A percentile compares a stretch with the other conserved stretches of the same genome.
These are phyloP conservation scores for Jordanella pulchra DNA, from an alignment of 2,797 vertebrate genomes.

Conservation along the genomic window DNA sequence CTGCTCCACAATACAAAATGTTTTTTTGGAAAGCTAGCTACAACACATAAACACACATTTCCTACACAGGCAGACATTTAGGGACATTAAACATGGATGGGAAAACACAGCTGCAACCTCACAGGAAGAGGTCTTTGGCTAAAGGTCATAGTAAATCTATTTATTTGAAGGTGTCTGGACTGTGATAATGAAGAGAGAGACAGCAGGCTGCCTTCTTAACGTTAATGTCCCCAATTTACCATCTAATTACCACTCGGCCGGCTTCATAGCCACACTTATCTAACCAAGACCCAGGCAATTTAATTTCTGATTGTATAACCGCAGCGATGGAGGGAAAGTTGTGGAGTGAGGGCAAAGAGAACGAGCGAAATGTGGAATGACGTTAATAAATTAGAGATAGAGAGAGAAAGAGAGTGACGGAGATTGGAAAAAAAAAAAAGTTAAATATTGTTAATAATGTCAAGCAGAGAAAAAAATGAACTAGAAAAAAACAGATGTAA, in stretches of 20 bases:
- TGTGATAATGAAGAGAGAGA: slow-evolving; percentile 79
- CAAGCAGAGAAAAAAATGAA: slow-evolving; percentile 57
- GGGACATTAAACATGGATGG: slow-evolving; percentile 37
- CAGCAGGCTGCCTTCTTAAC: slow-evolving; percentile 72
- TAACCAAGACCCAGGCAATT: slow-evolving; percentile 84
- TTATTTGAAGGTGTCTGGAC: slow-evolving; percentile 78
- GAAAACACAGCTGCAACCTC: slow-evolving; percentile 31
- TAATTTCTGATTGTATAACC: slow-evolving; percentile 83
- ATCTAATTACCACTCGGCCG: slow-evolving; percentile 81
- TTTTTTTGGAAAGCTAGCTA: neutral
- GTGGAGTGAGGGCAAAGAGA: slow-evolving; percentile 71
- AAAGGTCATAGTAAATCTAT: slow-evolving; percentile 76
- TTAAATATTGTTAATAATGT: slow-evolving; percentile 75
- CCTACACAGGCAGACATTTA: slow-evolving; percentile 14
- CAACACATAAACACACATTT: slow-evolving; percentile 19
- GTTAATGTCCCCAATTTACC: slow-evolving; percentile 85
- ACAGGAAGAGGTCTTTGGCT: slow-evolving; percentile 61
- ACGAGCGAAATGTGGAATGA: slow-evolving; percentile 66
- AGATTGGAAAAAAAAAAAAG: slow-evolving; percentile 49
- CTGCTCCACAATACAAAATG: neutral
- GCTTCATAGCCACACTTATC: slow-evolving; percentile 85
- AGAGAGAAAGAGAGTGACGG: slow-evolving; percentile 56
- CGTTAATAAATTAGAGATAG: slow-evolving; percentile 78
- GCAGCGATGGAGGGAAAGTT: slow-evolving; percentile 71
- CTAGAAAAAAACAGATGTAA: slow-evolving; percentile 64